Percentiles rank a stretch among this genome's conserved stretches.
These are phyloP conservation scores for Aspiorhynchus laticeps DNA, from an alignment of 2,113 vertebrate genomes.

Conservation along the genomic window DNA sequence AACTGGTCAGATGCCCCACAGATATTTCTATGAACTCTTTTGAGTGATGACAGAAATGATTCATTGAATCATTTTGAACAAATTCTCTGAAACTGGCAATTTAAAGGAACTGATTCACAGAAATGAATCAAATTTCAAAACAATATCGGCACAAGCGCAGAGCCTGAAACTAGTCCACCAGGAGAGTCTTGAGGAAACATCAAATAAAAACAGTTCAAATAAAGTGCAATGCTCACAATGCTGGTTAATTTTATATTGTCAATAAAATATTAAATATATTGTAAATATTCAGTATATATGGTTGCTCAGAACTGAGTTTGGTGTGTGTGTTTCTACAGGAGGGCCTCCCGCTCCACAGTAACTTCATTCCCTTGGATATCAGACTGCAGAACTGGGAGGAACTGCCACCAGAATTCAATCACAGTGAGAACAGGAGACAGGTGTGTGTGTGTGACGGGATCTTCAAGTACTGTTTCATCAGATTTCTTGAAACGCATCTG, in stretches of 20 bases:
- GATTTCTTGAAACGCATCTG: neutral
- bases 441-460: conserved; percentile 72
- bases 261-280: neutral
- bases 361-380: conserved; percentile 95
- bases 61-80: too few relatives aligned
- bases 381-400: conserved; percentile 96
- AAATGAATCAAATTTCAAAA: neutral
- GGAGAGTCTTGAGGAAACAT: neutral
- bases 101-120: neutral
- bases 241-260: neutral
- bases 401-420: conserved; percentile 85
- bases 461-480: conserved; percentile 8
- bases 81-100: too few relatives aligned
- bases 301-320: neutral
- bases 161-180: neutral
- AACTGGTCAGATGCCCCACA: neutral
- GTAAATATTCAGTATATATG: neutral
- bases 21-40: too few relatives aligned
- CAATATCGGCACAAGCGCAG: neutral
- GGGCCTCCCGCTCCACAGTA: conserved; percentile 82
- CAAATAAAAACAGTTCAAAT: neutral
- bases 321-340: conserved; percentile 61
- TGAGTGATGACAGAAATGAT: too few relatives aligned
- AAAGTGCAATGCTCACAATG: neutral
- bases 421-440: conserved; percentile 80